phyloP scores from a whole-genome alignment of 2,888 invertebrate genomes.

The Anodontia alba region DNA sequence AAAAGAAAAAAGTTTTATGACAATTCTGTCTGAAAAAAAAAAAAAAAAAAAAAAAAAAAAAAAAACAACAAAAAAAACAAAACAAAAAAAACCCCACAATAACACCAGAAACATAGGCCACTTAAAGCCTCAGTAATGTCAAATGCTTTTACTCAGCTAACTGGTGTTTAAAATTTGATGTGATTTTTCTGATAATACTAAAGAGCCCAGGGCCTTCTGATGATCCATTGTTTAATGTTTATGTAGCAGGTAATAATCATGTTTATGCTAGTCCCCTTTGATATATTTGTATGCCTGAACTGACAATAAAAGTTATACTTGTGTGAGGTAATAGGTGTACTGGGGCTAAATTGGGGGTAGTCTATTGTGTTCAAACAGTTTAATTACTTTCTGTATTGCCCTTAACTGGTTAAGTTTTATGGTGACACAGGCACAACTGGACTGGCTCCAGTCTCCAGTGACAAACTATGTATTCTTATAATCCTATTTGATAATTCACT shows the following conservation, averaged over 20 bases:
- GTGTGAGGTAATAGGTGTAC: not conserved
- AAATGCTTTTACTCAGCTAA: not conserved
- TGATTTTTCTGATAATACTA: not conserved
- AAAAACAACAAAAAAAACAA: too few species aligned
- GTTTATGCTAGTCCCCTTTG: conserved; percentile 7
- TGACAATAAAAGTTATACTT: not conserved
- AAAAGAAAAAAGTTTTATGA: too few species aligned
- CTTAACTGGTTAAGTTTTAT: not conserved
- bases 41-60: too few species aligned
- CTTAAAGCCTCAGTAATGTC: too few species aligned
- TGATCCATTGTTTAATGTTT: conserved; percentile 7
- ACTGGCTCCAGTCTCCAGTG: too few species aligned
- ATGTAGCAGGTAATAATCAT: not conserved
- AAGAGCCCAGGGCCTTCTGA: not conserved
- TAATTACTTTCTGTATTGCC: not conserved
- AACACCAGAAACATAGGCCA: too few species aligned
- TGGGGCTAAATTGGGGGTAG: not conserved
- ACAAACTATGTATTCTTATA: too few species aligned
- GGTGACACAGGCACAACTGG: not conserved
- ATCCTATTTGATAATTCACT: too few species aligned
- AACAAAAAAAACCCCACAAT: too few species aligned
- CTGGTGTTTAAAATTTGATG: not conserved
- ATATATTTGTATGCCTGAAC: not conserved
- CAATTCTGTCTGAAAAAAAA: too few species aligned
- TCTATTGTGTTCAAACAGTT: not conserved